A percentile compares a stretch with the other conserved stretches of the same genome.
phyloP scores from a whole-genome alignment of 1,140 invertebrate genomes.

The Diplogasteroides magnus region DNA sequence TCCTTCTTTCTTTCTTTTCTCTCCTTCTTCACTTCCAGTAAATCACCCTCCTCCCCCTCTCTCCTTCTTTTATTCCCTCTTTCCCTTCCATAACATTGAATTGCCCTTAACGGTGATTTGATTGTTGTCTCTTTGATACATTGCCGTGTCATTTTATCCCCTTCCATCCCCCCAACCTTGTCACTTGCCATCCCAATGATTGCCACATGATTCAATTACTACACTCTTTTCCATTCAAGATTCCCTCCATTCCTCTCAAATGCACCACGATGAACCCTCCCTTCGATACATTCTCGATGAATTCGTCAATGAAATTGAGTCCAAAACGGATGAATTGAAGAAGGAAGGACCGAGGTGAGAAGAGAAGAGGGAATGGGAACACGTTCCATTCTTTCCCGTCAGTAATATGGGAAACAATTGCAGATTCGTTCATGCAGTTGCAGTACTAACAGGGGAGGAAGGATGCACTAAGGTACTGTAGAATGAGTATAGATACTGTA shows the following conservation, averaged over 20 bases:
- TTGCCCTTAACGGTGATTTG: neutral
- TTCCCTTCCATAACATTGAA: neutral
- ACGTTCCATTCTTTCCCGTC: neutral
- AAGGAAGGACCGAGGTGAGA: neutral
- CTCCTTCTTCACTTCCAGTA: too few relatives aligned
- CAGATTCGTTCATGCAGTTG: neutral
- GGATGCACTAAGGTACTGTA: neutral
- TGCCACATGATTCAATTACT: neutral
- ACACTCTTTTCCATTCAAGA: neutral
- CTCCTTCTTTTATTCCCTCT: neutral
- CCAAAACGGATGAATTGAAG: neutral
- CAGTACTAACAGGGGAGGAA: neutral
- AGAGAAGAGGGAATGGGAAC: neutral
- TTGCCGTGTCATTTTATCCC: neutral
- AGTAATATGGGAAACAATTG: neutral
- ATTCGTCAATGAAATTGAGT: neutral
- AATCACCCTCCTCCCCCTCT: too few relatives aligned
- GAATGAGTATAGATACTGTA: too few relatives aligned
- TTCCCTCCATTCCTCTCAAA: neutral
- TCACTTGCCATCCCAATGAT: neutral
- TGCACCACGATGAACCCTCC: neutral
- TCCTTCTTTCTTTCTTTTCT: too few relatives aligned
- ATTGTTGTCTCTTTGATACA: neutral
- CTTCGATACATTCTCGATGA: neutral
- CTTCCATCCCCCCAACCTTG: neutral